Evolutionary conservation across 2,888 invertebrate genomes (phyloP).

Genomic region (Pachliopta kotzebuea): DNA sequence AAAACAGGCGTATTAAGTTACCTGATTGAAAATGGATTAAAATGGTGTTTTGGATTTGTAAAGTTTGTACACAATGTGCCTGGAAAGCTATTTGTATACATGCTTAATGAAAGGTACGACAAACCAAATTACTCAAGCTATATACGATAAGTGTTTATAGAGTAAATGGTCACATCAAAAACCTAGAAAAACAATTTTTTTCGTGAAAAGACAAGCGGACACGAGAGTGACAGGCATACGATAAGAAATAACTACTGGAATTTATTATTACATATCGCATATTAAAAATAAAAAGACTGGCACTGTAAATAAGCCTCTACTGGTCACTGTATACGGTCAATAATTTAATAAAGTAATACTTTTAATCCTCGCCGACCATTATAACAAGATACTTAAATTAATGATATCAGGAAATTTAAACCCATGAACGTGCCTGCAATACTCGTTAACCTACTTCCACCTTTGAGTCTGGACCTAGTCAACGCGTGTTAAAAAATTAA

Average conservation of each 20-base stretch:
- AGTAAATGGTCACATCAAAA: too few relatives aligned
- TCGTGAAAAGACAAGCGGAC: too few relatives aligned
- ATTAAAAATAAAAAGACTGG: background rate
- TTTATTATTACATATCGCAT: background rate
- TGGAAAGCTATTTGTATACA: too few relatives aligned
- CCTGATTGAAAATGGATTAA: too few relatives aligned
- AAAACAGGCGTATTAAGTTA: too few relatives aligned
- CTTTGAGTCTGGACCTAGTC: background rate
- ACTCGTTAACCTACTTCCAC: conserved; percentile 14
- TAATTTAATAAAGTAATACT: conserved; percentile 5
- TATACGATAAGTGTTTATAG: too few relatives aligned
- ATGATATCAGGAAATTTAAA: conserved; percentile 14
- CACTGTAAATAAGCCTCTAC: background rate
- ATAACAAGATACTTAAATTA: conserved; percentile 7
- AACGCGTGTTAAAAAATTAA: background rate
- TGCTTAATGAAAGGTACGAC: too few relatives aligned
- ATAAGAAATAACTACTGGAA: background rate
- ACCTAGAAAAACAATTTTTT: too few relatives aligned
- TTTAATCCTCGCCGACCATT: background rate
- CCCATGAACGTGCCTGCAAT: conserved; percentile 5
- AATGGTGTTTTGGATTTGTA: too few relatives aligned
- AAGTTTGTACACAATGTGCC: too few relatives aligned
- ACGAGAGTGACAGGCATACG: too few relatives aligned
- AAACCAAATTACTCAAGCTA: too few relatives aligned
- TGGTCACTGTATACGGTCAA: background rate